A percentile compares a stretch with the other conserved stretches of the same genome.
Evolutionary conservation across 1,140 invertebrate genomes (phyloP).

Genomic region (Leptonema lineaticorne): DNA sequence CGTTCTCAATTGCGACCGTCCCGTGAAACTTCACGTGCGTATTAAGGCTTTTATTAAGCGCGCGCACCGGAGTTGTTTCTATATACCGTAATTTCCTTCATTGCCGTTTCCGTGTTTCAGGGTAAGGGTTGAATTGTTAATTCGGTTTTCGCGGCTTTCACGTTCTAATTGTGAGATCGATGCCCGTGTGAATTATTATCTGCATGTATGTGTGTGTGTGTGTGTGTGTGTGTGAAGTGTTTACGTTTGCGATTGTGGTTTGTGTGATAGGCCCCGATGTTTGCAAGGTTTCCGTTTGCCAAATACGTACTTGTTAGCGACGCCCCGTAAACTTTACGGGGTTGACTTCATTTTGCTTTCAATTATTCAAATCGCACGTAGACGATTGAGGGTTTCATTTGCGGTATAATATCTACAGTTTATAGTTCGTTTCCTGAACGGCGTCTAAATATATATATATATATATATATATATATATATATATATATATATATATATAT

Average conservation of each 20-base stretch:
- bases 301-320: too few relatives aligned
- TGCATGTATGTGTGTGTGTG: not conserved
- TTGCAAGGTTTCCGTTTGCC: too few relatives aligned
- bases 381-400: too few relatives aligned
- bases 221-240: not conserved
- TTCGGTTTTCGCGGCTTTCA: constrained; percentile 1
- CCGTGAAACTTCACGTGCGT: not conserved
- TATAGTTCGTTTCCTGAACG: too few relatives aligned
- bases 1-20: not conserved
- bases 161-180: not conserved
- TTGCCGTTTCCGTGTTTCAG: not conserved
- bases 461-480: too few relatives aligned
- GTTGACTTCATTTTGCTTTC: too few relatives aligned
- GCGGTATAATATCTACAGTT: too few relatives aligned
- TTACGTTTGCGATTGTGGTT: not conserved
- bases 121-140: constrained; percentile 11
- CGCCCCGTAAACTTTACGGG: too few relatives aligned
- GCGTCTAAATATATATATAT: too few relatives aligned
- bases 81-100: not conserved
- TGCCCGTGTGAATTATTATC: not conserved
- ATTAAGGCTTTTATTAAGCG: too few relatives aligned
- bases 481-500: too few relatives aligned
- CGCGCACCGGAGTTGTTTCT: not conserved
- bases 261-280: not conserved
- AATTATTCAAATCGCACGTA: too few relatives aligned